phyloP scores from a whole-genome alignment of 2,113 vertebrate species.

The Scomber colias region DNA sequence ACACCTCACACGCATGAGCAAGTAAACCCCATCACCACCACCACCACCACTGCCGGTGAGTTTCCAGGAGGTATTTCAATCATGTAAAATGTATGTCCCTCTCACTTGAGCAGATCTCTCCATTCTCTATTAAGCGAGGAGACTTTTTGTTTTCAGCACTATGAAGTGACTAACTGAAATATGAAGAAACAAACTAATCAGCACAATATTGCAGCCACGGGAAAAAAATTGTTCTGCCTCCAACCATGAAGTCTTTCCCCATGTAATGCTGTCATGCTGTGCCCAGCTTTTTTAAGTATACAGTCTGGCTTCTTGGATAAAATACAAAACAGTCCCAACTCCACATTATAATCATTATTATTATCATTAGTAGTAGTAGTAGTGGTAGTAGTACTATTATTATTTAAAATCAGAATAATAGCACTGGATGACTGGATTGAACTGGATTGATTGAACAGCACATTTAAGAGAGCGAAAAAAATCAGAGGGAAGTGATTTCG shows the following conservation, averaged over 20 bases:
- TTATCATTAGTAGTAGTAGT: background rate
- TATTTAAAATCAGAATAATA: constrained; percentile 36
- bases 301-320: background rate
- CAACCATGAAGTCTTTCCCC: background rate
- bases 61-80: constrained; percentile 68
- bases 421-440: background rate
- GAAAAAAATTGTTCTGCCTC: background rate
- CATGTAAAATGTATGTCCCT: constrained; percentile 62
- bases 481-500: constrained; percentile 29
- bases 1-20: constrained; percentile 57
- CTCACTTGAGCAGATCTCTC: constrained; percentile 23
- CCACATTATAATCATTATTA: background rate
- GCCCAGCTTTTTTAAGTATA: background rate
- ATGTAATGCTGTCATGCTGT: background rate
- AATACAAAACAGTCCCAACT: background rate
- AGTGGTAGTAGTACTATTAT: background rate
- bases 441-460: constrained; percentile 13
- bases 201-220: background rate
- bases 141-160: background rate
- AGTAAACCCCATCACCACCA: constrained; percentile 25
- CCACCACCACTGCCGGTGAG: constrained; percentile 7
- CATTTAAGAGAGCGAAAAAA: constrained; percentile 33
- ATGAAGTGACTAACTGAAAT: background rate
- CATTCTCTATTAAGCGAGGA: constrained; percentile 5
- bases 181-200: constrained; percentile 32